phyloP scores from a whole-genome alignment of 2,113 vertebrate species.

The Craseonycteris thonglongyai region DNA sequence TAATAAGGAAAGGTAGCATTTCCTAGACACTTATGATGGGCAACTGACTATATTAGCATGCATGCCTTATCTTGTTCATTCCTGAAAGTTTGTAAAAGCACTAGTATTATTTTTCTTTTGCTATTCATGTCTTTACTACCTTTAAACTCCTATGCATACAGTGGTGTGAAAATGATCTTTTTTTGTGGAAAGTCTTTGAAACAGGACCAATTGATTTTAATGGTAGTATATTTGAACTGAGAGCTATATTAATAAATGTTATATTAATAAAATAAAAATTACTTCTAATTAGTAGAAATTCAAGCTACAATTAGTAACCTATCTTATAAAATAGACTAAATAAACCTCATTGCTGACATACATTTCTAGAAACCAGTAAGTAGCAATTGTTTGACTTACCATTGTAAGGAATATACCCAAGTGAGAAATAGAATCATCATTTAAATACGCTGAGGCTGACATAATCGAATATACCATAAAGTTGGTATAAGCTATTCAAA shows the following conservation, averaged over 20 bases:
- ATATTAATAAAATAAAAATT: slow-evolving; percentile 20
- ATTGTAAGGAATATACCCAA: not conserved
- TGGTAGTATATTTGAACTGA: not conserved
- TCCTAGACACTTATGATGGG: not conserved
- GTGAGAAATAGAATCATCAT: slow-evolving; percentile 35
- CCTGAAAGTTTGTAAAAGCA: not conserved
- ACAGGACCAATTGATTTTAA: not conserved
- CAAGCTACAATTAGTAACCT: slow-evolving; percentile 31
- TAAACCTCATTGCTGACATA: slow-evolving; percentile 22
- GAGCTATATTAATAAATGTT: slow-evolving; percentile 30
- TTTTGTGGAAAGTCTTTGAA: slow-evolving; percentile 17
- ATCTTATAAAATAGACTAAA: slow-evolving; percentile 23
- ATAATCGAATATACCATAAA: slow-evolving; percentile 36
- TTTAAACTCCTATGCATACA: not conserved
- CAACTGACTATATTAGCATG: not conserved
- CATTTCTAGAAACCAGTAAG: slow-evolving; percentile 29
- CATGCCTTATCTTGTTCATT: not conserved
- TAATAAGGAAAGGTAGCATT: not conserved
- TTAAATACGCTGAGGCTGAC: slow-evolving; percentile 28
- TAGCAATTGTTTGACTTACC: slow-evolving; percentile 47
- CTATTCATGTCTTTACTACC: not conserved
- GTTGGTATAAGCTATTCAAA: slow-evolving; percentile 7
- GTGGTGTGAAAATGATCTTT: not conserved
- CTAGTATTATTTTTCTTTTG: not conserved
- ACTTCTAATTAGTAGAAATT: slow-evolving; percentile 48